A percentile compares a stretch with the other conserved stretches of the same genome.
Conservation (phyloP, 2,888 invertebrate species). For the Panopea generosa region DNA sequence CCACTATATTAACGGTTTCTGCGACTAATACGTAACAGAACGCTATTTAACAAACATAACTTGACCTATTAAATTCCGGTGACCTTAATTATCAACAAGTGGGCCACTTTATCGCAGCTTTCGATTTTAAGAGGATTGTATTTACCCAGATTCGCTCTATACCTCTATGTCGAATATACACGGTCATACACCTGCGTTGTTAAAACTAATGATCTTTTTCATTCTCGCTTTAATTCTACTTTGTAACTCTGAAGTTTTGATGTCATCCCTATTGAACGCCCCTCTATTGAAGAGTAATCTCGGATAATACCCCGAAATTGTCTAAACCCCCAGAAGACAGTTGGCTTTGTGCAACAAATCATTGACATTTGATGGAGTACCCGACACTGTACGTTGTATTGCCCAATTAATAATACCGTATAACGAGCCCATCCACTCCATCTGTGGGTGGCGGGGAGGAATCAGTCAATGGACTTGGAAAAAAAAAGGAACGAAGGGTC, state of each 20-base stretch:
- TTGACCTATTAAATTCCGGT: too few relatives aligned
- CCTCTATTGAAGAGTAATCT: conserved; percentile 11
- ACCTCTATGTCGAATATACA: too few relatives aligned
- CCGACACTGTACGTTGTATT: neutral
- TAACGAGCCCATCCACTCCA: conserved; percentile 10
- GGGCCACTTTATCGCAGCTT: conserved; percentile 3
- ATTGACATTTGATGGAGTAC: conserved; percentile 47
- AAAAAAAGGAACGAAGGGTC: too few relatives aligned
- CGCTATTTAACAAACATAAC: too few relatives aligned
- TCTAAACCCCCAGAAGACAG: conserved; percentile 21
- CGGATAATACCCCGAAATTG: conserved; percentile 27
- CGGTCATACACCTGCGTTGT: conserved; percentile 38
- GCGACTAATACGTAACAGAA: too few relatives aligned
- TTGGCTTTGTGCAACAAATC: conserved; percentile 23
- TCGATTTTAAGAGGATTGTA: neutral
- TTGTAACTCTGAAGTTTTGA: conserved; percentile 28
- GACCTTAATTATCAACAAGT: conserved; percentile 1
- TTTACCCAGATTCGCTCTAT: neutral
- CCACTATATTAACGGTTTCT: too few relatives aligned
- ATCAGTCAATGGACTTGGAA: too few relatives aligned
- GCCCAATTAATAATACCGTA: conserved; percentile 4
- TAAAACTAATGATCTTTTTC: conserved; percentile 46
- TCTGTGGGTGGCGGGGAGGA: conserved; percentile 35
- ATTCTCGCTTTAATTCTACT: conserved; percentile 31
- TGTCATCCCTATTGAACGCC: conserved; percentile 31